Conservation (phyloP, 2,888 invertebrate species). For the Deilephila elpenor region DNA sequence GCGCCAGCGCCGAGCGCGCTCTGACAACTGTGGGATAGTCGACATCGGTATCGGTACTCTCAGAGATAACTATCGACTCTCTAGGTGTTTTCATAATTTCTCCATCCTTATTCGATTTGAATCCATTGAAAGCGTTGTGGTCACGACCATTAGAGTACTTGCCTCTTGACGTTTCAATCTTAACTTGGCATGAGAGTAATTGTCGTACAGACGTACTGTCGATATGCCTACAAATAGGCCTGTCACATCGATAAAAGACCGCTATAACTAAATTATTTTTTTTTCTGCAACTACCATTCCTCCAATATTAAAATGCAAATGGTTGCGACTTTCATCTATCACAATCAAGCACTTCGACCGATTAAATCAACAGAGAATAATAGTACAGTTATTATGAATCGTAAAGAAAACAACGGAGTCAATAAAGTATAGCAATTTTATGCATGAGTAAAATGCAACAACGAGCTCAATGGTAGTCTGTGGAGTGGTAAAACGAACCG, state of each 20-base stretch:
- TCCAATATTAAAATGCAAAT: conserved; percentile 5
- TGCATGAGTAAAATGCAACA: conserved; percentile 58
- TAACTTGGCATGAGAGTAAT: conserved; percentile 6
- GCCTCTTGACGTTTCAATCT: conserved; percentile 26
- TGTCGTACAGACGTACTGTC: not conserved
- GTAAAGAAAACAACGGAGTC: conserved; percentile 45
- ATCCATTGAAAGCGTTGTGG: conserved; percentile 47
- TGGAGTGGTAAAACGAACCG: conserved; percentile 56
- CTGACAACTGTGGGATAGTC: conserved; percentile 82
- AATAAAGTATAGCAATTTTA: conserved; percentile 58
- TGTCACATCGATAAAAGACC: not conserved
- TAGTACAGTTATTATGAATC: conserved; percentile 37
- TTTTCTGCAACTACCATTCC: not conserved
- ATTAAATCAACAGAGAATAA: conserved; percentile 44
- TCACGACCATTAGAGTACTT: conserved; percentile 32
- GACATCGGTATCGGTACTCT: conserved; percentile 59
- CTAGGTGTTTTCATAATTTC: conserved; percentile 75
- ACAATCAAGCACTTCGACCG: conserved; percentile 5
- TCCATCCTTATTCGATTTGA: conserved; percentile 61
- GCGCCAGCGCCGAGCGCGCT: conserved; percentile 63
- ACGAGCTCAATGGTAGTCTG: conserved; percentile 56
- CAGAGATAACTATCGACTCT: conserved; percentile 70
- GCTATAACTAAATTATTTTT: not conserved
- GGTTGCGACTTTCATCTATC: not conserved
- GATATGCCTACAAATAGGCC: conserved; percentile 18